Base-by-base conservation (phyloP, 2,888 invertebrate species). In the Hirtodrosophila trivittata region DNA sequence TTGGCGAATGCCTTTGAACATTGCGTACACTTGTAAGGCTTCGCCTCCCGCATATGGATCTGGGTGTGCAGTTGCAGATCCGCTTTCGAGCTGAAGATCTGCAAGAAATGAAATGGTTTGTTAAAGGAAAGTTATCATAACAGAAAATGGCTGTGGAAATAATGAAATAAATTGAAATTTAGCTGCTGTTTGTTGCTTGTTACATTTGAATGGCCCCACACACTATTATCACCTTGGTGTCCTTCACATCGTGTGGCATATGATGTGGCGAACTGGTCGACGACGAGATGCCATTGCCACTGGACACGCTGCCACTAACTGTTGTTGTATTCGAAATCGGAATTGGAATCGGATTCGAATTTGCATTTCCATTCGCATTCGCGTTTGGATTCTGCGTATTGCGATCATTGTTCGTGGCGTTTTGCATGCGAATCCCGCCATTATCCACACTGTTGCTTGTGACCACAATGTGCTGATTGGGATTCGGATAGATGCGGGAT, bases 1-100 rank as follows among this genome's bases (percentile, higher is more conserved):
- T 99, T 99, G 89, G 99, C 99, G 92, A 99, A 99, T 84, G 98
- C 97, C 92, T 99, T 99, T 87, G 97, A 96, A 93, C 99, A 99
- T 92, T 99, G 98, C 71, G 97, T 97, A 92, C 99, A 99, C 92
- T 98, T 98, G 94, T 99, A 99, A 59, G 99, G 99, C 92, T 99
- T 99, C 75, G 98, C 98, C 92, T 99, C 99, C 86, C 98, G 96
- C 94, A 99, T 98, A 92, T 99, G 98, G 89, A 98, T 96, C 92
- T 98, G 98, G 77, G 98, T 97, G 92, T 98, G 98, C 75, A 98
- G 93, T 92, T 98, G 97, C 87, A 98, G 94, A 91, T 98, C 98
- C 69, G 98, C 98, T 92, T 98, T 98, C 78, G 97, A 97, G 77
- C 97, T 97, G 92, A 98, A 98, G 90, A 98, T 97, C 98, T 98